Evolutionary conservation across 37 sponge, comb jelly and placozoan species (phyloP).

Genomic region (Crambe crambe): DNA sequence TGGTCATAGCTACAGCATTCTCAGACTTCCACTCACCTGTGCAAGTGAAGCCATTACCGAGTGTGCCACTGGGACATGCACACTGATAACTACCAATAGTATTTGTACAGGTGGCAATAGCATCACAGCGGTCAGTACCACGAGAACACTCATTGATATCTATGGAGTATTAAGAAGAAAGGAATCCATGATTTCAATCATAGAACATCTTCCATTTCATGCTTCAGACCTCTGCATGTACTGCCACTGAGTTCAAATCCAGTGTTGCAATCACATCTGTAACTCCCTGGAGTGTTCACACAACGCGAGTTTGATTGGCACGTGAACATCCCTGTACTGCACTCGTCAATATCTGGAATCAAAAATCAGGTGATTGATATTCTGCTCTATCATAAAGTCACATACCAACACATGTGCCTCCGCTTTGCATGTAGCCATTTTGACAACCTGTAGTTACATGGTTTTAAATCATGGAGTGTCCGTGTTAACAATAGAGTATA

Average conservation of each 20-base stretch:
- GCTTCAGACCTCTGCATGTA: not conserved
- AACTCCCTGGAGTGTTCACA: not conserved
- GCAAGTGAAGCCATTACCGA: conserved; percentile 11
- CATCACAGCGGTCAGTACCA: conserved; percentile 1
- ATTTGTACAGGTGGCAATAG: conserved; percentile 7
- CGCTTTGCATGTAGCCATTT: not conserved
- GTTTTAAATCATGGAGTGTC: not conserved
- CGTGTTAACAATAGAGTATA: too few species aligned
- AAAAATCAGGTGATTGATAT: too few species aligned
- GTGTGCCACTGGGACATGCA: not conserved
- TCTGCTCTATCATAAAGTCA: not conserved
- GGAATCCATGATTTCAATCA: not conserved
- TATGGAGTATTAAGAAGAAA: not conserved
- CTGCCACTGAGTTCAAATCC: conserved; percentile 1
- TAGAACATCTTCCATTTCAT: not conserved
- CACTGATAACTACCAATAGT: conserved; percentile 8
- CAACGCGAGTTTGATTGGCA: not conserved
- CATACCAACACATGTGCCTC: conserved; percentile 2
- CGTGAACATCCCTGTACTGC: not conserved
- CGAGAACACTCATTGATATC: conserved; percentile 22
- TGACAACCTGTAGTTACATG: not conserved
- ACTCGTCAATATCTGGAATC: not conserved
- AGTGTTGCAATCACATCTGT: not conserved
- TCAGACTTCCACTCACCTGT: not conserved
- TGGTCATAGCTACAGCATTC: too few species aligned